Percentiles rank a stretch among this genome's conserved stretches.
These are phyloP conservation scores for Matsumyia berberina DNA, from an alignment of 2,888 invertebrate genomes.

Conservation along the genomic window DNA sequence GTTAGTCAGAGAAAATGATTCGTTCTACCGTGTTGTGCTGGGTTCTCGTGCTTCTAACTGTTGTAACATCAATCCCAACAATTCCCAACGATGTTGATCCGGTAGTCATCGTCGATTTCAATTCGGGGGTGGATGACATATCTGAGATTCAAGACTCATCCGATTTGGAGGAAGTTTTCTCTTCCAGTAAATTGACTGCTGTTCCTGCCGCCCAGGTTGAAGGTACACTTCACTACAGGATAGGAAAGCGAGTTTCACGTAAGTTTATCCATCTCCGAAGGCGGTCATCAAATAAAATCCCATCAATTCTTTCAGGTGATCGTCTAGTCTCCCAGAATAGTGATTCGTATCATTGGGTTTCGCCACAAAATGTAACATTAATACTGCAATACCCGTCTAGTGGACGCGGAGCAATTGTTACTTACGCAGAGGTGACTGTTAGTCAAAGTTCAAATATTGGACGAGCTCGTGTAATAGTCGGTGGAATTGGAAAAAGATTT, in stretches of 20 bases:
- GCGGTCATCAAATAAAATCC: not conserved
- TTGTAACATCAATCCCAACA: slow-evolving; percentile 12
- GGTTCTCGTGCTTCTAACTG: not conserved
- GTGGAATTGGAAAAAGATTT: slow-evolving; percentile 76
- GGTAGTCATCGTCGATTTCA: slow-evolving; percentile 10
- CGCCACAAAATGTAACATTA: slow-evolving; percentile 67
- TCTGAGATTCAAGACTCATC: not conserved
- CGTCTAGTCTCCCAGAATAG: slow-evolving; percentile 62
- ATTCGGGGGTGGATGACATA: not conserved
- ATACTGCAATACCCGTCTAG: slow-evolving; percentile 73
- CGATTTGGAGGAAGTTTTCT: not conserved
- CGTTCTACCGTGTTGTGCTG: not conserved
- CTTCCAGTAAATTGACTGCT: slow-evolving; percentile 10
- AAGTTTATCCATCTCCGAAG: not conserved
- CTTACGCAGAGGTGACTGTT: slow-evolving; percentile 72
- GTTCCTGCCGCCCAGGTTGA: not conserved
- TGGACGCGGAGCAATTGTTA: slow-evolving; percentile 71
- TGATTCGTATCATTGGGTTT: slow-evolving; percentile 47
- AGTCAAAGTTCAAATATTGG: slow-evolving; percentile 76
- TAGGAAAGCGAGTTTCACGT: slow-evolving; percentile 32
- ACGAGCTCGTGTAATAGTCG: slow-evolving; percentile 71
- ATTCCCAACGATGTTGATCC: not conserved
- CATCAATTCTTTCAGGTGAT: slow-evolving; percentile 55
- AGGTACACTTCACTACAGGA: slow-evolving; percentile 1
- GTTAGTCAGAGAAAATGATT: slow-evolving; percentile 11